A percentile compares a stretch with the other conserved stretches of the same genome.
Evolutionary conservation across 30 jellyfish, hydroid and myxozoan species (phyloP).

Genomic region (Turritopsis rubra): DNA sequence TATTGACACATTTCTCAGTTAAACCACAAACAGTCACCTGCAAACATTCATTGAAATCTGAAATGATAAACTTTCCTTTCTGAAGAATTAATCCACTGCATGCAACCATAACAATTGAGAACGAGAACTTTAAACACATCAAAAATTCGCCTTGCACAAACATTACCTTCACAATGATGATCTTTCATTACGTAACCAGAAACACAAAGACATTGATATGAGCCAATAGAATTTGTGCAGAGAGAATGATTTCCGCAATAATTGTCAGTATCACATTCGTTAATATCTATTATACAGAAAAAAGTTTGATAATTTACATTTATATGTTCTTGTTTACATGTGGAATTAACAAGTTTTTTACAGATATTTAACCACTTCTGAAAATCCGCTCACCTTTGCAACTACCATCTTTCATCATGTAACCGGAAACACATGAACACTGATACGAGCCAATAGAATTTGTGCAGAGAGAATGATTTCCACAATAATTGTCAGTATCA

Average conservation of each 20-base stretch:
- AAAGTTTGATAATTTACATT: too few species aligned
- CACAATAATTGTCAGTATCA: background rate
- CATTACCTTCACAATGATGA: background rate
- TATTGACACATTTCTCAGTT: background rate
- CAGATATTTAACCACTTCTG: background rate
- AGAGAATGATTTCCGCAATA: background rate
- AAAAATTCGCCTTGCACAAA: too few species aligned
- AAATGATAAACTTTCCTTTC: background rate
- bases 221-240: background rate
- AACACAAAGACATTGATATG: background rate
- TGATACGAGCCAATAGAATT: slow-evolving; percentile 11
- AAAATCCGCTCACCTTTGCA: slow-evolving; percentile 5
- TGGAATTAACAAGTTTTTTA: background rate
- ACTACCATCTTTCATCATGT: background rate
- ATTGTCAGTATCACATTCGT: background rate
- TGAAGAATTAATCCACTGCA: too few species aligned
- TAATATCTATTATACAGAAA: background rate
- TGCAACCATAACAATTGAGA: too few species aligned
- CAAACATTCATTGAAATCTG: background rate
- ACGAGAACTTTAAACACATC: too few species aligned
- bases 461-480: background rate
- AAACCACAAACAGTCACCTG: background rate
- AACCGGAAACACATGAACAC: background rate
- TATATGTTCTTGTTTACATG: too few species aligned
- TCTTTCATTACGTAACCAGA: background rate